Conservation (phyloP, 2,113 vertebrate genomes). For the Capreolus pygargus region DNA sequence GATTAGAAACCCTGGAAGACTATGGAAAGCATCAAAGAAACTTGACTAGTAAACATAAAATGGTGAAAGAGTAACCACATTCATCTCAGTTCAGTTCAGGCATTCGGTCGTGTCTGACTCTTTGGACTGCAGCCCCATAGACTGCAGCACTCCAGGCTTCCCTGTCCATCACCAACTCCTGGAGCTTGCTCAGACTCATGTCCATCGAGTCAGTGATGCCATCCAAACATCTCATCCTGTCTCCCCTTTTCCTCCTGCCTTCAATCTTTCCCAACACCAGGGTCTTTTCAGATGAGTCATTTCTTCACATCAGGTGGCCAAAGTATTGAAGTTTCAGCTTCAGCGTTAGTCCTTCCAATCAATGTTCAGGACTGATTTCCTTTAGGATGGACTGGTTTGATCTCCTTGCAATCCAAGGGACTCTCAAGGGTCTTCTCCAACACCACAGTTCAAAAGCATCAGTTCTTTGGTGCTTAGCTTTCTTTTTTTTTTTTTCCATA, state of each 20-base stretch:
- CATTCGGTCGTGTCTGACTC: not conserved
- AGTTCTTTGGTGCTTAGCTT: not conserved
- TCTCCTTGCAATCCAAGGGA: not conserved
- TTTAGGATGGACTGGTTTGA: not conserved
- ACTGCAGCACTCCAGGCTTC: not conserved
- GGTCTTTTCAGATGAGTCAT: too few species aligned
- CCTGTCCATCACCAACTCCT: not conserved
- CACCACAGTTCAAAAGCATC: not conserved
- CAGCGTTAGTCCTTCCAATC: too few species aligned
- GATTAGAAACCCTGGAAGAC: not conserved
- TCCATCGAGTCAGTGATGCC: not conserved
- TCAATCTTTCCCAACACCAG: too few species aligned
- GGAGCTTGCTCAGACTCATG: not conserved
- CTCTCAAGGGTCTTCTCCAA: not conserved
- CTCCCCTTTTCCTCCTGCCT: too few species aligned
- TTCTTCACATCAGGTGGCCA: too few species aligned
- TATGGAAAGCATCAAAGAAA: not conserved
- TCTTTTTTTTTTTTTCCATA: not conserved
- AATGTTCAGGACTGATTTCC: not conserved
- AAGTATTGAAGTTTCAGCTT: too few species aligned
- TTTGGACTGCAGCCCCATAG: not conserved
- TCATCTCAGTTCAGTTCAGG: not conserved
- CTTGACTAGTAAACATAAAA: not conserved
- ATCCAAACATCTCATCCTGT: not conserved
- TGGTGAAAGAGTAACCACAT: not conserved